Evolutionary conservation across 2,113 vertebrate species (phyloP), one percentile per base, ranked within the genome.

Genomic region (Tringa solitaria): DNA sequence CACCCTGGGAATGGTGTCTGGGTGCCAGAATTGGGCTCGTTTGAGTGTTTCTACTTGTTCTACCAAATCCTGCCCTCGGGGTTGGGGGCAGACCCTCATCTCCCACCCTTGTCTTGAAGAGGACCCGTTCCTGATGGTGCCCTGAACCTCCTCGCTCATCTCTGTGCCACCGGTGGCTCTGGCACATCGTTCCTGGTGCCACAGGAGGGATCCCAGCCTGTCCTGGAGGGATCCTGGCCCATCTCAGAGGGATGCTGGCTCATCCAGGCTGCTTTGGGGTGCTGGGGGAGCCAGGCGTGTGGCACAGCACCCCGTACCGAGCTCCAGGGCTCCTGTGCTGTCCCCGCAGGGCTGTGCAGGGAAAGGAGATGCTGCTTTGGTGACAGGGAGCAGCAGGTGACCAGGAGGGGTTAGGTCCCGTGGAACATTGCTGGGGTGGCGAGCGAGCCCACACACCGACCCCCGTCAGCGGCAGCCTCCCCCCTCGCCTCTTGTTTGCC

Each of bases 331-430:
- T 2, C 60, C 60, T 20, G 64, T 46, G 72, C 63, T 16, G 2
- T 74, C 79, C 2, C 2, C 70, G 1, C 5, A 63, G 80, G 83
- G 67, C 69, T 20, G 46, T 46, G 78, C 80, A 18, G 90, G 70
- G 50, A 90, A 20, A 85, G 60, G 87, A 65, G 68, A 46, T 57
- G 43, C 26, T 48, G 51, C 68, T 67, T 43, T 39, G 87, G 39
- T 12, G 54, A 70, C 81, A 79, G 3, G 19, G 65, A 74, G 78
- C 88, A 65, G 85, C 91, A 94, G 96, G 95, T 96, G 93, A 81
- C 73, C 19, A 24, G 73, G 28, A 57, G 51, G 18, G 77, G 6
- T 30, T 72, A 69, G 3, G 12, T 68, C 67, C n/a, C 4, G 8
- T 37, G 16, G 73, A 69, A 59, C 56, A 5, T 12, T 32, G 41